Evolutionary conservation across 35 echinoderm and acorn worm species (phyloP).

Genomic region (Holothuria glaberrima): DNA sequence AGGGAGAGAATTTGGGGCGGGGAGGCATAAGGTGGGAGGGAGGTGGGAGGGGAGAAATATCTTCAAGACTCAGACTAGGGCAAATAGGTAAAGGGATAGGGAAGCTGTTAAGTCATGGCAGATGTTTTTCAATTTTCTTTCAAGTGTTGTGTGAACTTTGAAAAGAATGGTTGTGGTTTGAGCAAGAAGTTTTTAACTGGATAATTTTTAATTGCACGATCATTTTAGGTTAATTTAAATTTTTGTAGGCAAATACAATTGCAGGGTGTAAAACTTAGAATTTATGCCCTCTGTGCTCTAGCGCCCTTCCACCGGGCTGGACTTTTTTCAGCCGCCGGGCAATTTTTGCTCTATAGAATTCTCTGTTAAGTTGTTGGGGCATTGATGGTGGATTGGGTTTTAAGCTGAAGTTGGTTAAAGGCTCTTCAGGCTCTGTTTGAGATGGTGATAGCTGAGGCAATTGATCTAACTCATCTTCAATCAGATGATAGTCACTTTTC

Average conservation of each 20-base stretch:
- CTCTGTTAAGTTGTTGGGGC: background rate
- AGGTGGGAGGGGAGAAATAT: too few species aligned
- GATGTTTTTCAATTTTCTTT: background rate
- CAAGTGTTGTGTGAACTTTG: background rate
- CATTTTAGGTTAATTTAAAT: background rate
- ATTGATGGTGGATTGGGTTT: background rate
- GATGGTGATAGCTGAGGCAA: too few species aligned
- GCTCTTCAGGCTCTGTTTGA: background rate
- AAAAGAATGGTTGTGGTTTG: background rate
- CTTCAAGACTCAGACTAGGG: too few species aligned
- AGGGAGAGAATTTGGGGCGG: background rate
- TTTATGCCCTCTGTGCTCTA: background rate
- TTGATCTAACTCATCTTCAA: background rate
- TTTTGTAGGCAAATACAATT: slow-evolving; percentile 25
- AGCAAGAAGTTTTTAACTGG: slow-evolving; percentile 10
- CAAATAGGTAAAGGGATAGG: too few species aligned
- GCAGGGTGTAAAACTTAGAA: slow-evolving; percentile 31
- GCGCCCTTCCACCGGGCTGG: background rate
- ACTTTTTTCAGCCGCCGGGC: background rate
- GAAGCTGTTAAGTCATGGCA: background rate
- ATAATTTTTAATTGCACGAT: background rate
- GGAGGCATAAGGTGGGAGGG: background rate
- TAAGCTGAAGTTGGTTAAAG: background rate
- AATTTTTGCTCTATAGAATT: background rate
- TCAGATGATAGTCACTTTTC: background rate